A percentile compares a stretch with the other conserved stretches of the same genome.
phyloP scores from a whole-genome alignment of 2,113 vertebrate species.

The Ictalurus furcatus region DNA sequence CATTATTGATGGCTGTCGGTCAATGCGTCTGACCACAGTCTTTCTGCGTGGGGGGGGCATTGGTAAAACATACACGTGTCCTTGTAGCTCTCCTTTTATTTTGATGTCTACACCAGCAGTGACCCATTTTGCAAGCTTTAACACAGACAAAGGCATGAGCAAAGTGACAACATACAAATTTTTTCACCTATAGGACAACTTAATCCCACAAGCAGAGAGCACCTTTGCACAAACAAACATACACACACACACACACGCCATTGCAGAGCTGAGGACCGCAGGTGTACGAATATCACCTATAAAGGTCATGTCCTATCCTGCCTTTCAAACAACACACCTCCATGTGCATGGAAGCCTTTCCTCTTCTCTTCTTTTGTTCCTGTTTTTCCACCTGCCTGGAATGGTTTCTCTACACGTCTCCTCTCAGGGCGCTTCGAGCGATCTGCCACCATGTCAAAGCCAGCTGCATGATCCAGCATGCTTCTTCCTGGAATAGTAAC shows the following conservation, averaged over 20 bases:
- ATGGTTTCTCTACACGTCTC: slow-evolving; percentile 43
- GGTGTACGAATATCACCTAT: slow-evolving; percentile 43
- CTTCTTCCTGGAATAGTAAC: slow-evolving; percentile 43
- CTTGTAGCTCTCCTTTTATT: slow-evolving; percentile 16
- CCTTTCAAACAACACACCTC: slow-evolving; percentile 25
- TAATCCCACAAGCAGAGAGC: slow-evolving; percentile 22
- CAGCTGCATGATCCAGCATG: slow-evolving; percentile 55
- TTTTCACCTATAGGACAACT: slow-evolving; percentile 11
- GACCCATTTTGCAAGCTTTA: slow-evolving; percentile 15
- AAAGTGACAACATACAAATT: background rate
- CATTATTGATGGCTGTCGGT: slow-evolving; percentile 75
- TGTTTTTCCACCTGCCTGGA: slow-evolving; percentile 58
- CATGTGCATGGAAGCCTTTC: slow-evolving; percentile 28
- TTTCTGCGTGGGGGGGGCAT: slow-evolving; percentile 60
- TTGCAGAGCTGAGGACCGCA: slow-evolving; percentile 25
- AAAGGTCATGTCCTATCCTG: slow-evolving; percentile 50
- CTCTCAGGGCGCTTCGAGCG: background rate
- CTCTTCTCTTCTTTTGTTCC: slow-evolving; percentile 60
- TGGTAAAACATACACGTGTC: slow-evolving; percentile 58
- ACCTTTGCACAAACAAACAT: background rate
- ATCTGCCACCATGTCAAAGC: slow-evolving; percentile 40
- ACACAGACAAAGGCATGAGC: slow-evolving; percentile 13
- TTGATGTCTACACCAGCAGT: background rate
- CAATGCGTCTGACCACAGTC: slow-evolving; percentile 65
- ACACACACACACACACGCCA: slow-evolving; percentile 7